Percentiles rank a stretch among this genome's conserved stretches.
phyloP scores from a whole-genome alignment of 2,113 vertebrate species.

The Pteruthius melanotis region DNA sequence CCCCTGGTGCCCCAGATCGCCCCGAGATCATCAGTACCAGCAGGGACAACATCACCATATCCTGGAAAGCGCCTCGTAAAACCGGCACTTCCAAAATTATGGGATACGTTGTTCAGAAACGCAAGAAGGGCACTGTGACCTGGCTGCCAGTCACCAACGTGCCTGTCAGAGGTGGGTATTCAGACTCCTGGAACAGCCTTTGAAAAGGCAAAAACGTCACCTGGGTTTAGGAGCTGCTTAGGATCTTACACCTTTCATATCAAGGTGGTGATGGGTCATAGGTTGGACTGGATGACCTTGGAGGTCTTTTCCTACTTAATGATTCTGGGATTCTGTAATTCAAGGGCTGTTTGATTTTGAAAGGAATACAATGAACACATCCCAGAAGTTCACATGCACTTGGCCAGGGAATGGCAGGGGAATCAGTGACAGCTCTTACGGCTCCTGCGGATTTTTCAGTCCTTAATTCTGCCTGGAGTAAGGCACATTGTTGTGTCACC shows the following conservation, averaged over 20 bases:
- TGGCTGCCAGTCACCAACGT: conserved; percentile 78
- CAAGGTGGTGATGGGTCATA: not conserved
- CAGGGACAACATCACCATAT: conserved; percentile 76
- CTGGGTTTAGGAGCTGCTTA: not conserved
- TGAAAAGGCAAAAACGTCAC: not conserved
- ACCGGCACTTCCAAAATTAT: conserved; percentile 75
- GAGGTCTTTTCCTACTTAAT: not conserved
- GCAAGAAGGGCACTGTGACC: conserved; percentile 82
- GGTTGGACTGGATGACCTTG: not conserved
- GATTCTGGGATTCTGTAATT: not conserved
- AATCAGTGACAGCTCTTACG: not conserved
- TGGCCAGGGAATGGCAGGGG: not conserved
- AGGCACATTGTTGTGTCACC: not conserved
- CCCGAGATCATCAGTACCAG: conserved; percentile 79
- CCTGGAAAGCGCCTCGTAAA: conserved; percentile 79
- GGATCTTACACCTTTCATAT: not conserved
- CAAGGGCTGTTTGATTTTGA: not conserved
- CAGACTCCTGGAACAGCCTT: not conserved
- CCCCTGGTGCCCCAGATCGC: conserved; percentile 78
- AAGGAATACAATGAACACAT: not conserved
- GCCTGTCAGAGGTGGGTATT: conserved; percentile 74
- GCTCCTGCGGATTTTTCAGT: not conserved
- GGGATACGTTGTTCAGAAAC: conserved; percentile 86
- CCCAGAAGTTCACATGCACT: not conserved
- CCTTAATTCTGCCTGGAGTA: not conserved